phyloP scores from a whole-genome alignment of 2,797 vertebrate genomes.

The Scarus forsteni region DNA sequence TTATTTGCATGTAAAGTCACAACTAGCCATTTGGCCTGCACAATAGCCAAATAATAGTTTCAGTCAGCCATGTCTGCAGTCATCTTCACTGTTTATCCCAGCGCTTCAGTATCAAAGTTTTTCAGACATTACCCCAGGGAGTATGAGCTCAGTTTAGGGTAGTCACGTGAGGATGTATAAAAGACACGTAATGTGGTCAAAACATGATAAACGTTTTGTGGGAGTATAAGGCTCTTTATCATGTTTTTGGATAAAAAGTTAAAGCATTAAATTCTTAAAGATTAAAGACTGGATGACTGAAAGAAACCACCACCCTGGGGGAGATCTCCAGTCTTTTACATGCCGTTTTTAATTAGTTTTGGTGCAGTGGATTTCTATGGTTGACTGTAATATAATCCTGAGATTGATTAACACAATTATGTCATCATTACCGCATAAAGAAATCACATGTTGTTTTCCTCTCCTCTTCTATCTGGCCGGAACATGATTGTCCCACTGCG shows the following conservation, averaged over 20 bases:
- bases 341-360: not conserved
- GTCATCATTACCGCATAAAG: slow-evolving; percentile 30
- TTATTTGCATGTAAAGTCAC: slow-evolving; percentile 32
- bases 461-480: slow-evolving; percentile 1
- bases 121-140: slow-evolving; percentile 30
- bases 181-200: not conserved
- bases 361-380: slow-evolving; percentile 7
- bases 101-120: slow-evolving; percentile 29
- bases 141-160: slow-evolving; percentile 21
- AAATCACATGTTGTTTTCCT: slow-evolving; percentile 25
- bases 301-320: slow-evolving; percentile 4
- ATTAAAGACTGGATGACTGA: not conserved
- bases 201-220: not conserved
- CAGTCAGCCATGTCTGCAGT: slow-evolving; percentile 32
- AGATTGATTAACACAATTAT: slow-evolving; percentile 22
- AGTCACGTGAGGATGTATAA: not conserved
- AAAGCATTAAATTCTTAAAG: not conserved
- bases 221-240: not conserved
- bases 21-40: slow-evolving; percentile 30
- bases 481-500: slow-evolving; percentile 2
- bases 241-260: not conserved
- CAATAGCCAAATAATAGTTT: slow-evolving; percentile 48
- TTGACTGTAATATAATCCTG: slow-evolving; percentile 26
- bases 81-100: slow-evolving; percentile 30
- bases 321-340: slow-evolving; percentile 11